A percentile compares a stretch with the other conserved stretches of the same genome.
Conservation (phyloP, 2,113 vertebrate genomes). For the Tylochromis polylepis region DNA sequence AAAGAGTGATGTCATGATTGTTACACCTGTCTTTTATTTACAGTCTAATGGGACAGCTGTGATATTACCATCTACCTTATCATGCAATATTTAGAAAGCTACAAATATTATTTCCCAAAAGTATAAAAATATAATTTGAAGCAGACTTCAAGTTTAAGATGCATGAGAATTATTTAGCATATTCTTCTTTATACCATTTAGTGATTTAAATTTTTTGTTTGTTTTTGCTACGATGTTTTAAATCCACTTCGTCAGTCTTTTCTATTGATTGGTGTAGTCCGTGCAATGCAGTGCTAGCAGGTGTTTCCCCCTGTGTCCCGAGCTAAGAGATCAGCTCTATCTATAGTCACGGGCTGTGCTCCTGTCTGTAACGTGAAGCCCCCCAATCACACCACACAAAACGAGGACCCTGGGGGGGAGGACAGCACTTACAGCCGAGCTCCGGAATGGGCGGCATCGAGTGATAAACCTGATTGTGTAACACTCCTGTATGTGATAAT, state of each 20-base stretch:
- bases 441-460: conserved; percentile 32
- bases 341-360: conserved; percentile 39
- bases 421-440: conserved; percentile 23
- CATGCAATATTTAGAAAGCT: not conserved
- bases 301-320: conserved; percentile 35
- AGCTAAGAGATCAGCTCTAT: conserved; percentile 54
- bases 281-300: not conserved
- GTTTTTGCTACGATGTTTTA: not conserved
- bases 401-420: conserved; percentile 10
- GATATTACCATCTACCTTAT: too few relatives aligned
- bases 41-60: not conserved
- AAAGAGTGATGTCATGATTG: not conserved
- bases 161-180: not conserved
- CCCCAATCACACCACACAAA: conserved; percentile 51
- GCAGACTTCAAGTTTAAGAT: not conserved
- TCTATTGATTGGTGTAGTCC: not conserved
- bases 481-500: conserved; percentile 52
- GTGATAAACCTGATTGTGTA: conserved; percentile 62
- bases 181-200: not conserved
- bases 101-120: not conserved
- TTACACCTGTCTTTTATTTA: not conserved
- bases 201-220: not conserved
- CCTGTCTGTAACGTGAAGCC: conserved; percentile 48
- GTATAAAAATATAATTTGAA: not conserved
- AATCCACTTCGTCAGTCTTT: not conserved